phyloP scores from a whole-genome alignment of 2,888 invertebrate species.

The Bursaphelenchus okinawaensis region DNA sequence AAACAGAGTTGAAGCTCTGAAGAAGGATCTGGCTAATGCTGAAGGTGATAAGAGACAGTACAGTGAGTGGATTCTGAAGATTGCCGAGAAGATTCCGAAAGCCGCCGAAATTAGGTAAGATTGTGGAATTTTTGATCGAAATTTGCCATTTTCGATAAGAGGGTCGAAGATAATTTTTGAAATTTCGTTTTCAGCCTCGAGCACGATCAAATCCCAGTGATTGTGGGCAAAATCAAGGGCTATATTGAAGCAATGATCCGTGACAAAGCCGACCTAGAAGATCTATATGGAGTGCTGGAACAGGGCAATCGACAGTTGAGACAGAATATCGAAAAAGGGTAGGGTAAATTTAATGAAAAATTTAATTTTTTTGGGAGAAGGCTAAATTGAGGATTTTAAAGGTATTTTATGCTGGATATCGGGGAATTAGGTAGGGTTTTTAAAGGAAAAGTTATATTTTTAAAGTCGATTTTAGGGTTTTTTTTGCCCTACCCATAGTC shows the following conservation, averaged over 20 bases:
- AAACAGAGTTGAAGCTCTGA: background rate
- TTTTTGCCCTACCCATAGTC: no score
- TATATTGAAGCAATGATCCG: background rate
- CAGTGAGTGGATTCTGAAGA: background rate
- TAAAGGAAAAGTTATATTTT: background rate
- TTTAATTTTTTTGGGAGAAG: background rate
- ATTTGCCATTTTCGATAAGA: background rate
- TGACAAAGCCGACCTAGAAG: background rate
- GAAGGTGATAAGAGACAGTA: background rate
- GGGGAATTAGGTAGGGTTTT: background rate
- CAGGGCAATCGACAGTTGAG: background rate
- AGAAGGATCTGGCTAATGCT: background rate
- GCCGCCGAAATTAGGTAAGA: background rate
- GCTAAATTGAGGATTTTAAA: no score
- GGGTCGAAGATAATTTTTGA: background rate
- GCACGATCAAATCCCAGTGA: background rate
- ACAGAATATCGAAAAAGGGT: background rate
- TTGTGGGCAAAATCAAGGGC: background rate
- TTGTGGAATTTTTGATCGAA: background rate
- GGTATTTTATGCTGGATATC: background rate
- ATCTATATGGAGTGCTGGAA: background rate
- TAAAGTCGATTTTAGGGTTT: no score
- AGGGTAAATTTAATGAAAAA: background rate
- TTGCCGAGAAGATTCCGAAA: background rate
- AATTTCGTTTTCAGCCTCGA: no score